These are phyloP conservation scores for Pseudomugil gertrudae DNA, from an alignment of 2,797 vertebrate genomes.

Conservation along the genomic window DNA sequence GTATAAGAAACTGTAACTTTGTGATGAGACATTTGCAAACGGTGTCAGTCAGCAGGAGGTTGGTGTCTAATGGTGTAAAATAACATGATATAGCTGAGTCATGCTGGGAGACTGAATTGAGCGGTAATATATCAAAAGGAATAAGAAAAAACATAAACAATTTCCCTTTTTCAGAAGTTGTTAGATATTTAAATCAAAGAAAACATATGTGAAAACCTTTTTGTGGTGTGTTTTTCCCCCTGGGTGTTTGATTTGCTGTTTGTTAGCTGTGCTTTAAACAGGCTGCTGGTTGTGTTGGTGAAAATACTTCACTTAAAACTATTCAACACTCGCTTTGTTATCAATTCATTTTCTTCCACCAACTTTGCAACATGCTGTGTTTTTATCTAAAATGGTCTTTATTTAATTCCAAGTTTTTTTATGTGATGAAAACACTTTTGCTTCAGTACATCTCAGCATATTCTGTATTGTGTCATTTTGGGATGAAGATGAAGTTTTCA, in stretches of 20 bases:
- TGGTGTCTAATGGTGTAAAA: conserved; percentile 13
- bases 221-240: conserved; percentile 4
- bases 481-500: not conserved
- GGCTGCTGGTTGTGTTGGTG: not conserved
- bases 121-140: conserved; percentile 1
- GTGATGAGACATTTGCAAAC: conserved; percentile 17
- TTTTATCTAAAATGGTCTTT: not conserved
- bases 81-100: not conserved
- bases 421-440: not conserved
- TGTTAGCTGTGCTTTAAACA: conserved; percentile 4
- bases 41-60: conserved; percentile 39
- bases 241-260: conserved; percentile 25
- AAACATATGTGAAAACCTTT: conserved; percentile 11
- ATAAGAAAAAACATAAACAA: conserved; percentile 6
- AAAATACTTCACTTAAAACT: not conserved
- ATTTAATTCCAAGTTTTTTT: not conserved
- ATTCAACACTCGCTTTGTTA: not conserved
- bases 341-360: conserved; percentile 1
- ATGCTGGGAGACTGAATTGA: conserved; percentile 22
- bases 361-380: not conserved
- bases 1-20: conserved; percentile 20
- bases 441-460: not conserved
- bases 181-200: conserved; percentile 27
- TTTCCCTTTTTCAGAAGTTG: conserved; percentile 8
- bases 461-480: not conserved